Conservation (phyloP, 2,797 vertebrate genomes). For the Sardinella longiceps region DNA sequence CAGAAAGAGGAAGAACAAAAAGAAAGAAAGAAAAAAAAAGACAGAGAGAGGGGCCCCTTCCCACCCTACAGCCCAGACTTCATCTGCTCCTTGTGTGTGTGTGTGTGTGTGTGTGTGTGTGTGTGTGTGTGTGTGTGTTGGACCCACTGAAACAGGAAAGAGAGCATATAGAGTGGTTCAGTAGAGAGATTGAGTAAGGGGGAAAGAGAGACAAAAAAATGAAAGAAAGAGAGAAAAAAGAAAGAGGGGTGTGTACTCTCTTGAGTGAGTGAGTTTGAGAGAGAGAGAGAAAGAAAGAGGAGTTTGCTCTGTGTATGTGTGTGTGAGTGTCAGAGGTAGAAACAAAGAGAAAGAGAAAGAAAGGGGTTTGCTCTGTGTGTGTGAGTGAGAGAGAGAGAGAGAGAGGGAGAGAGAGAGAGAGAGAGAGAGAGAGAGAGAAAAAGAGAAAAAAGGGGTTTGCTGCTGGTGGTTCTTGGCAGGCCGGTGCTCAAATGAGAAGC, state of each 20-base stretch:
- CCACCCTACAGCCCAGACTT: neutral
- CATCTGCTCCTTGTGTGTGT: neutral
- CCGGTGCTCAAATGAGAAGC: conserved; percentile 23
- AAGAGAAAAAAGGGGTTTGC: too few species aligned
- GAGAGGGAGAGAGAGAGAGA: neutral
- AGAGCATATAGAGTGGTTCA: neutral
- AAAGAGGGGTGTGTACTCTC: too few species aligned
- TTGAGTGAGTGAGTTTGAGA: neutral
- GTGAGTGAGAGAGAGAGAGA: neutral
- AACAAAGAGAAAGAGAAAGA: neutral
- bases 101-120: neutral
- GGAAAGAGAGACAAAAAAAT: neutral
- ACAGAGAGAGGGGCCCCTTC: neutral
- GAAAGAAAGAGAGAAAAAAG: neutral
- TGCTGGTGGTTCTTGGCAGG: neutral
- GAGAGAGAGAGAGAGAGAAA: neutral
- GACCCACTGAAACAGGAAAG: neutral
- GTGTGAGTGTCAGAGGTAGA: neutral
- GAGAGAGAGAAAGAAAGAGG: neutral
- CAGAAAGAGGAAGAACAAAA: neutral
- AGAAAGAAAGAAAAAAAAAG: neutral
- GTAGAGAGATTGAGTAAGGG: neutral
- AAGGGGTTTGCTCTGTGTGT: too few species aligned
- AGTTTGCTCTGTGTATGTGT: too few species aligned
- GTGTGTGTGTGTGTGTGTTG: neutral